Evolutionary conservation across 2,888 invertebrate genomes (phyloP).

Genomic region (Sabatieria punctata): DNA sequence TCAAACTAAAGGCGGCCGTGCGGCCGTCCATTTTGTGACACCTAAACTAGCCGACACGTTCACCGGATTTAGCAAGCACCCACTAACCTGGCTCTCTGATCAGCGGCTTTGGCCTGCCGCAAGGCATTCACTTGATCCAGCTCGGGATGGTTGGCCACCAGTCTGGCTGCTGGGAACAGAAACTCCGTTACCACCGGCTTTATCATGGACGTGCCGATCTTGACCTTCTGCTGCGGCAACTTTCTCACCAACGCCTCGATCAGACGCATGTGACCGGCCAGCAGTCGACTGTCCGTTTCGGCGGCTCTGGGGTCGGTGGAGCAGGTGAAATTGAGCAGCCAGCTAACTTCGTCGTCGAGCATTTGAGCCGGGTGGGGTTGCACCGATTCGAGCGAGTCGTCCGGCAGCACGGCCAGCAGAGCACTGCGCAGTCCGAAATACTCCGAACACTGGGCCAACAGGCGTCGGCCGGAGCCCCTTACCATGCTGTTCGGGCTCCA

Average conservation of each 20-base stretch:
- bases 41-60: slow-evolving; percentile 15
- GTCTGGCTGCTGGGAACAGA: slow-evolving; percentile 37
- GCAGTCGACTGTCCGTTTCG: slow-evolving; percentile 34
- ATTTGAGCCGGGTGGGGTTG: slow-evolving; percentile 25
- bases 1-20: slow-evolving; percentile 34
- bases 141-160: slow-evolving; percentile 20
- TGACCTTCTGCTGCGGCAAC: background rate
- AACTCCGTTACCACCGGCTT: slow-evolving; percentile 33
- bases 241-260: background rate
- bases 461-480: slow-evolving; percentile 11
- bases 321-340: slow-evolving; percentile 35
- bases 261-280: slow-evolving; percentile 35
- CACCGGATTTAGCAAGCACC: slow-evolving; percentile 4
- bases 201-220: slow-evolving; percentile 2
- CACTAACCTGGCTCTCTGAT: background rate
- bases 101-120: slow-evolving; percentile 2
- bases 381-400: slow-evolving; percentile 12
- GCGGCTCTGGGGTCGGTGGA: slow-evolving; percentile 6
- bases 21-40: slow-evolving; percentile 33
- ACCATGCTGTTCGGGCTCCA: slow-evolving; percentile 36
- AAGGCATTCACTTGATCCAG: too few species aligned
- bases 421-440: slow-evolving; percentile 38
- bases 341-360: slow-evolving; percentile 37
- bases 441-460: slow-evolving; percentile 36
- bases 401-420: slow-evolving; percentile 31